Evolutionary conservation across 1,140 invertebrate species (phyloP).

Genomic region (Heliconius congener): DNA sequence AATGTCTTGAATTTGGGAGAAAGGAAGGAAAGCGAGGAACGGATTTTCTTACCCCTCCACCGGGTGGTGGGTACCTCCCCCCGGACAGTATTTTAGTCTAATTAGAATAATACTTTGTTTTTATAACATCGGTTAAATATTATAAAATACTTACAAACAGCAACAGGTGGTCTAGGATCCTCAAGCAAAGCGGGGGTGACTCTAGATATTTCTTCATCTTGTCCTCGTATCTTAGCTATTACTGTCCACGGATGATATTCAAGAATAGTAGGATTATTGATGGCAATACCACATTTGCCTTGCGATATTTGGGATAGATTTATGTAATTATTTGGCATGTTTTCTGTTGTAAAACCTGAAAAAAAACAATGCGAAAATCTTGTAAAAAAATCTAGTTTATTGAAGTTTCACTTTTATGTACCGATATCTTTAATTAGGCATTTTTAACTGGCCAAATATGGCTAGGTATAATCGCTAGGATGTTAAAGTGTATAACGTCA

Average conservation of each 20-base stretch:
- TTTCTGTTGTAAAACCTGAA: constrained; percentile 53
- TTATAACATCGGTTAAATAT: no score
- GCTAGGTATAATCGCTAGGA: no score
- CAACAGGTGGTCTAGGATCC: neutral
- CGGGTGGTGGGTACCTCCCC: no score
- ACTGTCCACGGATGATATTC: constrained; percentile 63
- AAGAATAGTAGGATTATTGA: constrained; percentile 42
- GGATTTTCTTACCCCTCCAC: no score
- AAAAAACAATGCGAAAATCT: neutral
- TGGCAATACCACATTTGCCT: constrained; percentile 46
- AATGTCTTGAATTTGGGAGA: no score
- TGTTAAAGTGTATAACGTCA: no score
- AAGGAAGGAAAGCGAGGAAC: no score
- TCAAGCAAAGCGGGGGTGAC: constrained; percentile 36
- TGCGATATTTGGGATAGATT: neutral
- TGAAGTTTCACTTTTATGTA: neutral
- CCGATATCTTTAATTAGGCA: no score
- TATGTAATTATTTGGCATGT: constrained; percentile 42
- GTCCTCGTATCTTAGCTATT: constrained; percentile 44
- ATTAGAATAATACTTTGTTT: no score
- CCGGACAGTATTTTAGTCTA: no score
- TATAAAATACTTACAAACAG: constrained; percentile 13
- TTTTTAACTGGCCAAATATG: no score
- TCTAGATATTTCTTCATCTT: constrained; percentile 41
- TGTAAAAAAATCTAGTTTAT: neutral